phyloP scores from a whole-genome alignment of 2,797 vertebrate genomes.

The Trachurus trachurus region DNA sequence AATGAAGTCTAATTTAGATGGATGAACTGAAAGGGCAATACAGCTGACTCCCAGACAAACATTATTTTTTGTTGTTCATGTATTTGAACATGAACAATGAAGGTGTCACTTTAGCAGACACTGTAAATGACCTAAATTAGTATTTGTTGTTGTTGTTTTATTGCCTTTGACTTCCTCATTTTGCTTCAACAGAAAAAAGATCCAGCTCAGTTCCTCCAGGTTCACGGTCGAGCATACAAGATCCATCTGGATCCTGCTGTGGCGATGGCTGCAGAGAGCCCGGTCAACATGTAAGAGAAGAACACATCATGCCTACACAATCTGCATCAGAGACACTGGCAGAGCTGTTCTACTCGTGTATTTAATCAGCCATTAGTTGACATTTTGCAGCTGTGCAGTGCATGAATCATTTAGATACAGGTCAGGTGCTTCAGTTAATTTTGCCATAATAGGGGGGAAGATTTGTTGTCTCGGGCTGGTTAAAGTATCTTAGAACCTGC shows the following conservation, averaged over 20 bases:
- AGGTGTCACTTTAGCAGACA: neutral
- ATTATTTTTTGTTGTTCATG: too few relatives aligned
- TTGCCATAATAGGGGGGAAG: too few relatives aligned
- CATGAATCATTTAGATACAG: neutral
- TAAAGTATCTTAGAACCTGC: neutral
- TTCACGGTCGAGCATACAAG: conserved; percentile 97
- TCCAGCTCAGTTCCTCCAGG: conserved; percentile 97
- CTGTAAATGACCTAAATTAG: neutral
- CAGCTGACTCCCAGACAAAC: neutral
- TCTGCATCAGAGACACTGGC: neutral
- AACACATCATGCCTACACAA: neutral
- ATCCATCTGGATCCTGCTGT: conserved; percentile 96
- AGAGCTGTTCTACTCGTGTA: neutral
- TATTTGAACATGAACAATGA: neutral
- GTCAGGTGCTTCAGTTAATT: too few relatives aligned
- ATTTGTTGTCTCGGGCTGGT: neutral
- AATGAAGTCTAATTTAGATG: neutral
- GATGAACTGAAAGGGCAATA: neutral
- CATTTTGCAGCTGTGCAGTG: neutral
- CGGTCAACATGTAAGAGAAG: conserved; percentile 93
- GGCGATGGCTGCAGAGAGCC: conserved; percentile 94
- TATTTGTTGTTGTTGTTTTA: neutral
- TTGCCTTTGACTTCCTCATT: conserved; percentile 2
- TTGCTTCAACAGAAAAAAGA: conserved; percentile 91
- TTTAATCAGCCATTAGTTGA: too few relatives aligned